Base-by-base conservation (phyloP, 92 coral and sea anemone species). In the Heliopora coerulea region DNA sequence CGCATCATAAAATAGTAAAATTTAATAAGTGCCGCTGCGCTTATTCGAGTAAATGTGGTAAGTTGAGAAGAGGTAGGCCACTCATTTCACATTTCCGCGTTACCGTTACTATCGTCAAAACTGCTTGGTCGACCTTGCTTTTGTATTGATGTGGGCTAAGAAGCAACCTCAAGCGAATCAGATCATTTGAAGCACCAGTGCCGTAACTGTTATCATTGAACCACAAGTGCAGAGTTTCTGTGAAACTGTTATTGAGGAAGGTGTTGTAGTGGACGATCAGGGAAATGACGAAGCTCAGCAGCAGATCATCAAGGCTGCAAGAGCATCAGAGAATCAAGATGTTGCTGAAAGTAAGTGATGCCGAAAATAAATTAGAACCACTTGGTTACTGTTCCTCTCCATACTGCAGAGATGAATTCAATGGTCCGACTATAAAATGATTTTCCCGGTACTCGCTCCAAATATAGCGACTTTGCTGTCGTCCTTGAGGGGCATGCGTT, bases 291-390 rank as follows among this genome's bases (percentile, higher is more conserved):
- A 70, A 13, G 49, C 61, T 14, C 77, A 70, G 8, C 77, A 70
- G 54, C 63, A 70, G 63, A 70, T 70, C 29, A 70, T 70, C 11
- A 70, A 70, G 26, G 77, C 77, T 49, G 77, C 77, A 21, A 52
- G 63, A 50, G 77, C 77, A 26, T 50, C 63, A 4, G 77, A 70
- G 49, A 70, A 54, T 54, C 63, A 70, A 54, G 11, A 27, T 2
- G 35, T 19, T 15, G 49, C 46, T 54, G 77, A 70, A 54, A 70
- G 77, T 70, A 70, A 18, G 77, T 46, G 52, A 46, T 2, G 14
- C 15, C 2, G n/a, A 8, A 46, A 46, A 2, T 8, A 15, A 8
- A n/a, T 8, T 46, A 6, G 52, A 6, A 2, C n/a, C 15, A 8
- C 3, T 3, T 6, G 52, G n/a, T 46, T 37, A 37, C 52, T 6